phyloP scores from a whole-genome alignment of 2,113 vertebrate genomes.

The Phainopepla nitens region DNA sequence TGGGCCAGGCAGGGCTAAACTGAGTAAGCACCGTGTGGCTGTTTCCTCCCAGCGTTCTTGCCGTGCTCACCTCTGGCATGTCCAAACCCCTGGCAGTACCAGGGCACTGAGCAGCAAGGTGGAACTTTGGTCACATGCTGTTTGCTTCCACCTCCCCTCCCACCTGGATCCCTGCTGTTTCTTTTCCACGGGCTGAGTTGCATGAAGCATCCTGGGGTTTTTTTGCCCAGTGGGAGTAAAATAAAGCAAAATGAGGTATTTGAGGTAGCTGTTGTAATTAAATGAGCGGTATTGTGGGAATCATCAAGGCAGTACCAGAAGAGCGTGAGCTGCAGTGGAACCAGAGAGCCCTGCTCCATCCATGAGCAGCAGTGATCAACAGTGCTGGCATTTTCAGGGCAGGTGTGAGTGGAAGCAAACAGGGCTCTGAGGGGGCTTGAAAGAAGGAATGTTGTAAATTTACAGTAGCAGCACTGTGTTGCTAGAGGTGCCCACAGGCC shows the following conservation, averaged over 20 bases:
- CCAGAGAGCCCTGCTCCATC: neutral
- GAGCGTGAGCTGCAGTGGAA: neutral
- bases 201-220: neutral
- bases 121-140: fast-evolving
- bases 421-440: neutral
- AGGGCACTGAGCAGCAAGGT: fast-evolving
- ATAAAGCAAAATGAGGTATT: neutral
- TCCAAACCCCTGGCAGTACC: neutral
- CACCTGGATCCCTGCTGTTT: neutral
- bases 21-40: neutral
- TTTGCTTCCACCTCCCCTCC: neutral
- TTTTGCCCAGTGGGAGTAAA: neutral
- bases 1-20: neutral
- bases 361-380: too few species aligned
- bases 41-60: neutral
- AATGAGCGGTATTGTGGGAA: neutral
- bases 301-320: neutral
- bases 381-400: neutral
- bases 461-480: fast-evolving
- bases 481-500: neutral
- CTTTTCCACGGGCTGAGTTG: neutral
- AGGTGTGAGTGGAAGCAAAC: neutral
- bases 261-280: neutral
- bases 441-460: neutral
- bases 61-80: fast-evolving